Evolutionary conservation across 2,888 invertebrate genomes (phyloP), one percentile per base, ranked within the genome.

Genomic region (Cheilosia impressa): DNA sequence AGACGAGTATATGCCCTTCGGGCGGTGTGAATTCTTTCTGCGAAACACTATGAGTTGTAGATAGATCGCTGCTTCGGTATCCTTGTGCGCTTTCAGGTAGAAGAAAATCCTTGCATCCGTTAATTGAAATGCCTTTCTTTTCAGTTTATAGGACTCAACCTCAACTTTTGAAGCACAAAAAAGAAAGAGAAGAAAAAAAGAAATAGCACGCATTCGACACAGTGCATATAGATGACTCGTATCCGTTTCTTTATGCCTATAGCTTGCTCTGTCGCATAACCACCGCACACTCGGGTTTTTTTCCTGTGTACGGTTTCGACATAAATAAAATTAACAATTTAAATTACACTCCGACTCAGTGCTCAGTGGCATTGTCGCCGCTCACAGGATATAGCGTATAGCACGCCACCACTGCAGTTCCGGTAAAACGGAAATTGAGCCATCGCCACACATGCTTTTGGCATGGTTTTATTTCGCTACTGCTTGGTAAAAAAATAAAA

Each of bases 261-360:
- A 15, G 17, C 4, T 60, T 47, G 52, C 19, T 43, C 45, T 45
- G 38, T 52, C 52, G 24, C 66, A 43, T 17, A 15, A 53, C 41
- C 24, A 38, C 57, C 31, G 57, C 10, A 52, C 19, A 41, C 22
- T 55, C 38, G 34, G 47, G 47, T 38, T 62, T 73, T 62, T 31
- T 27, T 27, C 2, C 22, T 22, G 27, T 31, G 31, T 31, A 43
- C 27, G 47, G 22, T 55, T 63, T 75, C 52, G 34, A 69, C 34
- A 68, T 76, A 80, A 85, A 85, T 85, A 76, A 76, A 80, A 85
- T 85, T 85, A 85, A 85, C 85, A 85, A 80, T 85, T 85, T 80
- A 80, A 80, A 80, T 71, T 85, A 80, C 76, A 80, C 60, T 57
- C 62, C 52, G 22, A 34, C 65, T 53, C 79, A 47, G 45, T 66